Evolutionary conservation across 1,140 invertebrate genomes (phyloP).

Genomic region (Meteorus sp.): DNA sequence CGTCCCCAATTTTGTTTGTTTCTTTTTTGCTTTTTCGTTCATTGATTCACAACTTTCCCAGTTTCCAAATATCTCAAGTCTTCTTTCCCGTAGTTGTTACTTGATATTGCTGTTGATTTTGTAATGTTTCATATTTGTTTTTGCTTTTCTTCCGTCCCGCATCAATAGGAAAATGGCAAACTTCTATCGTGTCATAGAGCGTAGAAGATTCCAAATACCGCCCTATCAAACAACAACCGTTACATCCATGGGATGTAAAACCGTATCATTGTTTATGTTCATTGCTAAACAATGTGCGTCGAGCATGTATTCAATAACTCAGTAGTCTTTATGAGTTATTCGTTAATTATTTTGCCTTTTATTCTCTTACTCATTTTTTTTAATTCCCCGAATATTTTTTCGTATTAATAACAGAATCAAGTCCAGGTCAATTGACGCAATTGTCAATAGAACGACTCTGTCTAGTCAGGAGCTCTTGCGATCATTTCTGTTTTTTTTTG

Average conservation of each 20-base stretch:
- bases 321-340: constrained; percentile 36
- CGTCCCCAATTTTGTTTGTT: constrained; percentile 2
- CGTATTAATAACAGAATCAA: too few species aligned
- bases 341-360: constrained; percentile 21
- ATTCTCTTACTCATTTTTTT: too few species aligned
- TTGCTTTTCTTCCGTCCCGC: constrained; percentile 31
- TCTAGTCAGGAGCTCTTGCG: too few species aligned
- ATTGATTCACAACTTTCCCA: constrained; percentile 5
- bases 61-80: constrained; percentile 4
- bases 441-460: too few species aligned
- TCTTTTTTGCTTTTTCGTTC: background rate
- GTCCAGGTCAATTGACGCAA: too few species aligned
- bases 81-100: too few species aligned
- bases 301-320: constrained; percentile 41
- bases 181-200: constrained; percentile 48
- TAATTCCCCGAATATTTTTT: too few species aligned
- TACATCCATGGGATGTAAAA: constrained; percentile 58
- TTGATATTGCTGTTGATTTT: too few species aligned
- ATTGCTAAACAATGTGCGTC: constrained; percentile 33
- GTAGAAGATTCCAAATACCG: constrained; percentile 45
- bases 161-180: constrained; percentile 51
- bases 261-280: constrained; percentile 22
- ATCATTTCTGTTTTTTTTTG: too few species aligned
- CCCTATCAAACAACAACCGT: constrained; percentile 41
- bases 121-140: constrained; percentile 33